Evolutionary conservation across 2,113 vertebrate species (phyloP).

Genomic region (Pagrus major): DNA sequence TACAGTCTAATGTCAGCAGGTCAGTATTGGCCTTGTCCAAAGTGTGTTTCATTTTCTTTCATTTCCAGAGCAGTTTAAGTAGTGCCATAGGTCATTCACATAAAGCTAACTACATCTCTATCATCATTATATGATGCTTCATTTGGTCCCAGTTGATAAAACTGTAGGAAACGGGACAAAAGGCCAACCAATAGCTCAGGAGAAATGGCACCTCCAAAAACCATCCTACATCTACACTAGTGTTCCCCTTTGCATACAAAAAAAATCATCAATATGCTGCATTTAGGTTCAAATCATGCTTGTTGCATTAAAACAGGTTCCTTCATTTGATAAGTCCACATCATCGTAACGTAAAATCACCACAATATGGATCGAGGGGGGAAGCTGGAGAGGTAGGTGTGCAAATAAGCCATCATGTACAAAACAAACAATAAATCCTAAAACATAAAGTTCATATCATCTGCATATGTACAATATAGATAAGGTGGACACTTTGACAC

Average conservation of each 20-base stretch:
- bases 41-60: constrained; percentile 9
- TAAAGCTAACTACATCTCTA: constrained; percentile 7
- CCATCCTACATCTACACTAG: constrained; percentile 13
- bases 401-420: constrained; percentile 84
- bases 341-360: constrained; percentile 67
- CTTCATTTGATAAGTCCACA: constrained; percentile 69
- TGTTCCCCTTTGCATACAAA: constrained; percentile 56
- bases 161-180: constrained; percentile 37
- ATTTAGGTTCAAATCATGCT: constrained; percentile 37
- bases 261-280: constrained; percentile 44
- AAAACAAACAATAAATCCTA: constrained; percentile 71
- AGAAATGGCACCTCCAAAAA: constrained; percentile 51
- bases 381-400: constrained; percentile 81
- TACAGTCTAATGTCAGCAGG: constrained; percentile 31
- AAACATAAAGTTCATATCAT: constrained; percentile 74
- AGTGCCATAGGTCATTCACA: constrained; percentile 28
- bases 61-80: constrained; percentile 28
- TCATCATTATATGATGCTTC: constrained; percentile 24
- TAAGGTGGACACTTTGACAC: constrained; percentile 78
- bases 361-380: constrained; percentile 59
- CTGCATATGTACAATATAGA: constrained; percentile 81
- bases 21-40: constrained; percentile 15
- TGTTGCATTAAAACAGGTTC: constrained; percentile 43
- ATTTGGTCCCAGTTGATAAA: constrained; percentile 63
- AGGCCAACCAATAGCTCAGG: constrained; percentile 11